Evolutionary conservation across 2,113 vertebrate species (phyloP), one percentile per base, ranked within the genome.

Genomic region (Thunnus thynnus): DNA sequence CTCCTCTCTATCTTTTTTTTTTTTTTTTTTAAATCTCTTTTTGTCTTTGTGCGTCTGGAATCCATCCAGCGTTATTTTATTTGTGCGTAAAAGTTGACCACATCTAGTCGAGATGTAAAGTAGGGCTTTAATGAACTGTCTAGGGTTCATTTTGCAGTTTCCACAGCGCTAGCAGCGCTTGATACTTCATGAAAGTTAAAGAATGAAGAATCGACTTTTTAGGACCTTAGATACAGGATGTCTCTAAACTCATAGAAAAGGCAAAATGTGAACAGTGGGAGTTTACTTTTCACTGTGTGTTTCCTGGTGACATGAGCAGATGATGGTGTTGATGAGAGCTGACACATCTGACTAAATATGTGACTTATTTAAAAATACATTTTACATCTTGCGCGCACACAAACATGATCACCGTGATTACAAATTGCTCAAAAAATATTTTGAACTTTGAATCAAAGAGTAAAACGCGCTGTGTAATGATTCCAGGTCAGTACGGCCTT

Each of bases 51-150:
- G 50, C 41, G 3, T 55, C 52, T 65, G 32, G 18, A 32, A 20
- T 41, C 17, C 1, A 50, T 20, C 5, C 52, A 36, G 44, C 67
- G 20, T 46, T 50, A 22, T 55, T 10, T 61, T 10, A 27, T 50
- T 48, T 41, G 36, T 77, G 58, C 57, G 46, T 70, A 70, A 61
- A 80, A 74, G 73, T 74, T 77, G 36, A 25, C 4, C 1, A 20
- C 60, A 76, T 13, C 16, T 10, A 10, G 5, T 27, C 20, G 44
- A 54, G 27, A 16, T 64, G 17, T 48, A 41, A 51, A 47, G 1
- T 14, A 63, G 52, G 12, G 27, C 11, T 7, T 61, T 52, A 7
- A 14, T 63, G 7, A 76, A 22, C 30, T 32, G 5, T 27, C 9
- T 32, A 3, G 13, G 6, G 2, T 44, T 0, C 5, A 36, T 5